Base-by-base conservation (phyloP, 2,797 vertebrate genomes). In the Clarias pachynema region DNA sequence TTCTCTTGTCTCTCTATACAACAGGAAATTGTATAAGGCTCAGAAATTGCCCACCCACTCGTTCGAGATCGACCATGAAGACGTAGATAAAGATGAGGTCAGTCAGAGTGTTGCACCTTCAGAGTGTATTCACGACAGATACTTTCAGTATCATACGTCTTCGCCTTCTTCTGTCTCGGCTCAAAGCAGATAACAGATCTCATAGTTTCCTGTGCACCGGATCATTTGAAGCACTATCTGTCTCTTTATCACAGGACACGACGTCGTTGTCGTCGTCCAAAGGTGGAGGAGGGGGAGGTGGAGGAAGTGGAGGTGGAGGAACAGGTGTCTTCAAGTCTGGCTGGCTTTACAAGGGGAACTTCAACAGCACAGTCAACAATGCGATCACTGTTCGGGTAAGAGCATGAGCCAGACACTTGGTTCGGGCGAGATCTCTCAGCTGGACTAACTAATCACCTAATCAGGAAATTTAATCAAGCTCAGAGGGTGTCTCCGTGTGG, bases 331-430 rank as follows among this genome's bases (percentile, higher is more conserved):
- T 98, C 94, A 97, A 96, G 88, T 98, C 97, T 29, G 98, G 98
- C 85, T 99, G 98, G 98, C 97, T 99, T 34, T 98, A 99, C 94
- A 99, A 99, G 93, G 98, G 98, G 82, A 99, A 99, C 94, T 99
- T 99, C 86, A 99, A 99, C 93, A 99, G 97, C 95, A 98, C 97
- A 3, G 97, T 98, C 90, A 98, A 99, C 95, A 99, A 99, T 65
- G 99, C 97, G 79, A 96, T 99, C 90, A 99, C 97, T 88, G 98
- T 99, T 53, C 96, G 97, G 96, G 98, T 99, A 93, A 97, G 97
- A 83, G 83, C 73, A 5, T 8, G 10, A 20, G 29, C 72, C 73
- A 70, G 44, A 44, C 53, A 34, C 79, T 68, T 57, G 49, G 24
- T 66, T 74, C 18, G 10, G 10, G 20, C 22, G 2, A 56, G 24